phyloP scores from a whole-genome alignment of 1,140 invertebrate genomes.

The Charaxes varanes region DNA sequence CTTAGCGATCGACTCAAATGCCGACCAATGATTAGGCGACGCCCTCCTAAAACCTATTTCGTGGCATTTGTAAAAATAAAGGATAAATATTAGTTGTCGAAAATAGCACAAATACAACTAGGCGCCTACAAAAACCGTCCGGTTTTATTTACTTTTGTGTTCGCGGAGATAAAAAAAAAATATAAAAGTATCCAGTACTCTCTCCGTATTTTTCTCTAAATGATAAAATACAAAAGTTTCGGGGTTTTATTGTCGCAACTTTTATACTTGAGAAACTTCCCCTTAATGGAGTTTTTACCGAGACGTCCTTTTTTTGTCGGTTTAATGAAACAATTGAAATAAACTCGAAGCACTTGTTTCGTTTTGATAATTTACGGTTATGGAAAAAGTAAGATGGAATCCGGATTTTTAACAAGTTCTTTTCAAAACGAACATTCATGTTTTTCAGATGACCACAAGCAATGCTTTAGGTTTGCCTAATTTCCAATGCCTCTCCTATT shows the following conservation, averaged over 20 bases:
- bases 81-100: no score
- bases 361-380: conserved; percentile 11
- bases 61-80: no score
- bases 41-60: no score
- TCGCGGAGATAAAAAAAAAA: conserved; percentile 14
- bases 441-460: no score
- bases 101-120: no score
- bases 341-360: conserved; percentile 12
- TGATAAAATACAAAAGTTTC: conserved; percentile 29
- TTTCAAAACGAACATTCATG: neutral
- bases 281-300: conserved; percentile 27
- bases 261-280: conserved; percentile 25
- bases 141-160: conserved; percentile 5
- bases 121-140: conserved; percentile 2
- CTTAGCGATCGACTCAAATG: no score
- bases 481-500: no score
- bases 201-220: conserved; percentile 22
- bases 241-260: conserved; percentile 28
- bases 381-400: conserved; percentile 6
- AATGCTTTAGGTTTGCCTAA: no score
- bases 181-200: conserved; percentile 21
- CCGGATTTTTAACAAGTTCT: neutral
- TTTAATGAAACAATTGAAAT: conserved; percentile 24
- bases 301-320: conserved; percentile 19
- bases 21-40: no score